Conservation (phyloP, 2,113 vertebrate species). For the Apus apus region DNA sequence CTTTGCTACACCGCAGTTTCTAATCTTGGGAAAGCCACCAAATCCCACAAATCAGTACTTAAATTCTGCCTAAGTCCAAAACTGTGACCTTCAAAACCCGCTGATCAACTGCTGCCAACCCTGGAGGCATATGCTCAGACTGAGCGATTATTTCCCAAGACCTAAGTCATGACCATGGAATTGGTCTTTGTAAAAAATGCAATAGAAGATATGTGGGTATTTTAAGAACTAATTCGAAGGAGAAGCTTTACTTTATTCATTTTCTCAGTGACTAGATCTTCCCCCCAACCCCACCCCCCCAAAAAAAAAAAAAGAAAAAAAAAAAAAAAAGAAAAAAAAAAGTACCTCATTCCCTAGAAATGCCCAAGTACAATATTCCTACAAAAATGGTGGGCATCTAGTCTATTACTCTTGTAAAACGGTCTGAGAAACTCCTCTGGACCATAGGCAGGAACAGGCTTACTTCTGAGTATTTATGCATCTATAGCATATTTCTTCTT, state of each 20-base stretch:
- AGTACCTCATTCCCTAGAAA: not conserved
- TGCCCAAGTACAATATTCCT: not conserved
- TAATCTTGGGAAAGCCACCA: conserved; percentile 12
- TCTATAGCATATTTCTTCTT: not conserved
- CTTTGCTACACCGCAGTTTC: not conserved
- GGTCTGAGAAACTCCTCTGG: not conserved
- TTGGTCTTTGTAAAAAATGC: not conserved
- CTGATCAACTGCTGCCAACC: not conserved
- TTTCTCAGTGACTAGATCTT: not conserved
- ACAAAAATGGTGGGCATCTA: not conserved
- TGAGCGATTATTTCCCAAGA: not conserved
- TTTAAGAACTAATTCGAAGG: not conserved
- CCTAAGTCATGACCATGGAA: not conserved
- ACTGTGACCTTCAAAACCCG: not conserved
- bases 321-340: too few relatives aligned
- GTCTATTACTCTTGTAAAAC: not conserved
- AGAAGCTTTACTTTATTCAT: not conserved
- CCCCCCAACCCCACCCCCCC: too few relatives aligned
- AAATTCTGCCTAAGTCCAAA: conserved; percentile 24
- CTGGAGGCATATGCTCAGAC: not conserved
- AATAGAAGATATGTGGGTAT: not conserved
- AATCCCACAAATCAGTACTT: conserved; percentile 2
- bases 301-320: not conserved
- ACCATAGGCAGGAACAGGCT: not conserved
- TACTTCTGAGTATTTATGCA: not conserved